These are phyloP conservation scores for Hippopotamus amphibius DNA, from an alignment of 2,113 vertebrate species.

Conservation along the genomic window DNA sequence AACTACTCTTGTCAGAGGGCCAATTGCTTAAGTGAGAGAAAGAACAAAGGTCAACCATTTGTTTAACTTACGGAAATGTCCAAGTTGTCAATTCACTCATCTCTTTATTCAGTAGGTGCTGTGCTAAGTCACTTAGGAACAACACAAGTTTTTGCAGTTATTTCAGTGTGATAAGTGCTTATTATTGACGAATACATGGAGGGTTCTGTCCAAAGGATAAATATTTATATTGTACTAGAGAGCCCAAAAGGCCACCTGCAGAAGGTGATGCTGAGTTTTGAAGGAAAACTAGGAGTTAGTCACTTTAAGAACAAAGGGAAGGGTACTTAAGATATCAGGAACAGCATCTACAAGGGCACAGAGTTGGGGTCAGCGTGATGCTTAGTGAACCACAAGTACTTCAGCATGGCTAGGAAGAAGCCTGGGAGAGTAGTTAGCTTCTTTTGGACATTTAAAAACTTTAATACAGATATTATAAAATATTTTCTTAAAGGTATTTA, in stretches of 20 bases:
- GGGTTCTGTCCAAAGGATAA: background rate
- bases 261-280: background rate
- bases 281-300: background rate
- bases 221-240: background rate
- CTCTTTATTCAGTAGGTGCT: background rate
- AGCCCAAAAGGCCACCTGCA: background rate
- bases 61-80: constrained; percentile 36
- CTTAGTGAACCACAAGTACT: background rate
- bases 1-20: background rate
- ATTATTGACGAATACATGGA: background rate
- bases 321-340: background rate
- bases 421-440: background rate
- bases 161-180: background rate
- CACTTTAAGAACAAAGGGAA: background rate
- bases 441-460: background rate
- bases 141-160: background rate
- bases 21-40: background rate
- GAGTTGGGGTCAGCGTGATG: background rate
- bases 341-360: too few relatives aligned
- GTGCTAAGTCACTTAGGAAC: background rate
- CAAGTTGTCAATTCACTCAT: background rate
- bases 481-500: background rate
- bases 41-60: background rate
- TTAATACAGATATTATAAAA: background rate
- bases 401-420: background rate